Percentiles rank a stretch among this genome's conserved stretches.
Conservation (phyloP, 2,797 vertebrate genomes). For the Chelmon rostratus region DNA sequence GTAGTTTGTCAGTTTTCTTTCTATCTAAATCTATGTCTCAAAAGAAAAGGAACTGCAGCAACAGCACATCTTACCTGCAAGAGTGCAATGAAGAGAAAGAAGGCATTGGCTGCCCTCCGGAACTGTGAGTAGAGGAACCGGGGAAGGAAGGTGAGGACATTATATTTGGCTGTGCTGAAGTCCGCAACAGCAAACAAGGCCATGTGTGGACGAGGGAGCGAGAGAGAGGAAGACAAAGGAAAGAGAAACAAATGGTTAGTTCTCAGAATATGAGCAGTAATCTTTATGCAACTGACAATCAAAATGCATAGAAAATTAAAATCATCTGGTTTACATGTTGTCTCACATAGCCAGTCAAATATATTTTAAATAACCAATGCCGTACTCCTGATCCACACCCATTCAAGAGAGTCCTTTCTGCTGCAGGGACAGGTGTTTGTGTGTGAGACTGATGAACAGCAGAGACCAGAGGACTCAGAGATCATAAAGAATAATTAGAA, state of each 20-base stretch:
- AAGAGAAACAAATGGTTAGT: constrained; percentile 50
- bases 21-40: constrained; percentile 6
- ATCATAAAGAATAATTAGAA: constrained; percentile 70
- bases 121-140: constrained; percentile 99
- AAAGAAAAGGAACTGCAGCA: neutral
- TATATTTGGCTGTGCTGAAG: constrained; percentile 98
- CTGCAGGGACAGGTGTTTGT: constrained; percentile 13
- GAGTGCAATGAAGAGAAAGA: constrained; percentile 99
- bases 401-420: neutral
- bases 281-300: neutral
- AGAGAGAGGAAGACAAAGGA: constrained; percentile 53
- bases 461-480: constrained; percentile 28
- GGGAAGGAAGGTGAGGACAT: constrained; percentile 97
- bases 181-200: constrained; percentile 46
- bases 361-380: neutral
- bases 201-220: neutral
- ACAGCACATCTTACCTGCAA: constrained; percentile 91
- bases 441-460: constrained; percentile 41
- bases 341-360: neutral
- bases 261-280: constrained; percentile 3
- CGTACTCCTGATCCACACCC: neutral
- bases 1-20: neutral
- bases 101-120: constrained; percentile 98
- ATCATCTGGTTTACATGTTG: neutral
- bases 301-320: neutral